Conservation (phyloP, 2,113 vertebrate species). For the Zapus hudsonius region DNA sequence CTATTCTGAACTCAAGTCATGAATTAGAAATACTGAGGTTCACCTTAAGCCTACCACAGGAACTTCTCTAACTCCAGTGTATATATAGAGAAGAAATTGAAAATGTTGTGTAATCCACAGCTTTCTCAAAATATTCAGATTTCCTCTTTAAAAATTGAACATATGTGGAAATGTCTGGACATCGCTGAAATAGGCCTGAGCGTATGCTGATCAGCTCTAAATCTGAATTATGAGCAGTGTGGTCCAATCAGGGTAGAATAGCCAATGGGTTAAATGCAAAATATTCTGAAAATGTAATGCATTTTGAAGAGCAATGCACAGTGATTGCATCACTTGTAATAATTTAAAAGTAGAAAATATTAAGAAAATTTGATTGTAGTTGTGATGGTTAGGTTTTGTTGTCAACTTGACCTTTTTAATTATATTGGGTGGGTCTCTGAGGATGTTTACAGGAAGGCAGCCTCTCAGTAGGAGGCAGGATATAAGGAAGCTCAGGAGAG, state of each 20-base stretch:
- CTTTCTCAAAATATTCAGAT: background rate
- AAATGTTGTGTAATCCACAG: background rate
- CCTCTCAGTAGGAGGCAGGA: no score
- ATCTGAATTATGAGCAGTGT: background rate
- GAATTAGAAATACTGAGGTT: background rate
- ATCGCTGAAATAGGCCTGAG: background rate
- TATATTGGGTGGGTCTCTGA: no score
- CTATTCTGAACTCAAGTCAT: background rate
- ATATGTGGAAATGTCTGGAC: background rate
- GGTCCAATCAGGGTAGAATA: background rate
- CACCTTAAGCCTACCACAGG: background rate
- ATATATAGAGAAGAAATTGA: background rate
- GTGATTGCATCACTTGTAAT: background rate
- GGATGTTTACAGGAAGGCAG: no score
- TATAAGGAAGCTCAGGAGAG: no score
- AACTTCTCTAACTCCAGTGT: background rate
- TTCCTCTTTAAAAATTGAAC: constrained; percentile 7
- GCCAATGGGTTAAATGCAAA: constrained; percentile 20
- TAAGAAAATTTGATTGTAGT: background rate
- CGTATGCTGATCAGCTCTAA: background rate
- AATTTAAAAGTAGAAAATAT: background rate
- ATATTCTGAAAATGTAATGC: background rate
- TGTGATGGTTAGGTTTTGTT: no score
- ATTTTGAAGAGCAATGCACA: constrained; percentile 6
- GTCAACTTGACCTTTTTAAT: no score